Conservation (phyloP, 2,113 vertebrate species). For the Manacus vitellinus region DNA sequence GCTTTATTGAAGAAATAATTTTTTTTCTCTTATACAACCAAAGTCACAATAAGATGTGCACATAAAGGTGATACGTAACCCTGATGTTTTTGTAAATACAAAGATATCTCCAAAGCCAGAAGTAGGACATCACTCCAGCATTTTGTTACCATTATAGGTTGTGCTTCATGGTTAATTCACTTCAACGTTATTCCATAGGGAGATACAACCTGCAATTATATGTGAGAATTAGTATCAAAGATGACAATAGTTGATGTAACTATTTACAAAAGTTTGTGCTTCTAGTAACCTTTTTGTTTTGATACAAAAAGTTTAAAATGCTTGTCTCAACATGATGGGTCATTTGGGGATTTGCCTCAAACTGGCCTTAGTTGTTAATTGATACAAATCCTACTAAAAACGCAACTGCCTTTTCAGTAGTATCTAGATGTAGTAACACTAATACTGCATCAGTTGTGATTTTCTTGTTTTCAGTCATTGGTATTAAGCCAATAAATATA, state of each 20-base stretch:
- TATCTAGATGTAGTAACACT: background rate
- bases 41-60: background rate
- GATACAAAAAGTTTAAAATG: background rate
- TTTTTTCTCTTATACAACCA: background rate
- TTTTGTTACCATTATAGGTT: background rate
- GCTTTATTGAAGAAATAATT: background rate
- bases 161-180: background rate
- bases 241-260: background rate
- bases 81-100: background rate
- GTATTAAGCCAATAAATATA: background rate
- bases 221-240: background rate
- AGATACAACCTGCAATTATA: background rate
- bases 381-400: background rate
- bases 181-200: background rate
- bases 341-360: background rate
- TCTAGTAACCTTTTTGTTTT: background rate
- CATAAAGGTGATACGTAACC: accelerated
- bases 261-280: background rate
- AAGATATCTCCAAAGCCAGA: background rate
- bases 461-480: conserved; percentile 10
- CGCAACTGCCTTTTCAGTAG: background rate
- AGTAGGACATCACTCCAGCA: background rate
- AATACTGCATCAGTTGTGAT: background rate
- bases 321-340: background rate
- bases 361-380: background rate